phyloP scores from a whole-genome alignment of 2,797 vertebrate species.

The Sebastes variabilis region DNA sequence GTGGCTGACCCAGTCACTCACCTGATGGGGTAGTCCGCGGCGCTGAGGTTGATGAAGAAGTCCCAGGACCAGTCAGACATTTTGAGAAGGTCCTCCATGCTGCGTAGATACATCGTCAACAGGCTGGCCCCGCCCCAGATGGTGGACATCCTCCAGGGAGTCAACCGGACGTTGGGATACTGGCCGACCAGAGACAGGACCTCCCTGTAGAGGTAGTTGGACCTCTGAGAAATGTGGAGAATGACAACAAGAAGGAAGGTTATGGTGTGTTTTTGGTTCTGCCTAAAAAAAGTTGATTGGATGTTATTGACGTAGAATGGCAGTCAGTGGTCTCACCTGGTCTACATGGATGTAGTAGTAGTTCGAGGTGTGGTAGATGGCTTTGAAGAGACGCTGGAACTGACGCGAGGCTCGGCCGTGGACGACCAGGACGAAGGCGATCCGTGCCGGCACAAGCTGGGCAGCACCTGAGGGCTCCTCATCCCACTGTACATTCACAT shows the following conservation, averaged over 20 bases:
- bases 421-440: conserved; percentile 94
- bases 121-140: conserved; percentile 99
- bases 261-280: neutral
- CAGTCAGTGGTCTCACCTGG: conserved; percentile 69
- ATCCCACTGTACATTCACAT: conserved; percentile 92
- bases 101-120: conserved; percentile 92
- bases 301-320: neutral
- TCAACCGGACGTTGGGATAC: conserved; percentile 91
- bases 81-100: conserved; percentile 93
- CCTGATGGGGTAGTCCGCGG: conserved; percentile 97
- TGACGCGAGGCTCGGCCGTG: conserved; percentile 94
- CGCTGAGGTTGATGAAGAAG: conserved; percentile 99
- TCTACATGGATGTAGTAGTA: conserved; percentile 99
- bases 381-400: conserved; percentile 95
- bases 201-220: conserved; percentile 93
- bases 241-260: neutral
- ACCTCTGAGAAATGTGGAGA: conserved; percentile 84
- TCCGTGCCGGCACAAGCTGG: conserved; percentile 83
- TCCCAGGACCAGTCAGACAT: conserved; percentile 98
- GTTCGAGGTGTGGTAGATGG: conserved; percentile 96
- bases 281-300: fast-evolving
- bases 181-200: conserved; percentile 84
- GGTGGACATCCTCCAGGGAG: conserved; percentile 95
- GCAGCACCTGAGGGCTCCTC: conserved; percentile 84
- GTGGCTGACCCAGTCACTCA: conserved; percentile 53